A percentile compares a stretch with the other conserved stretches of the same genome.
Evolutionary conservation across 2,888 invertebrate species (phyloP).

Genomic region (Cephus spinipes): DNA sequence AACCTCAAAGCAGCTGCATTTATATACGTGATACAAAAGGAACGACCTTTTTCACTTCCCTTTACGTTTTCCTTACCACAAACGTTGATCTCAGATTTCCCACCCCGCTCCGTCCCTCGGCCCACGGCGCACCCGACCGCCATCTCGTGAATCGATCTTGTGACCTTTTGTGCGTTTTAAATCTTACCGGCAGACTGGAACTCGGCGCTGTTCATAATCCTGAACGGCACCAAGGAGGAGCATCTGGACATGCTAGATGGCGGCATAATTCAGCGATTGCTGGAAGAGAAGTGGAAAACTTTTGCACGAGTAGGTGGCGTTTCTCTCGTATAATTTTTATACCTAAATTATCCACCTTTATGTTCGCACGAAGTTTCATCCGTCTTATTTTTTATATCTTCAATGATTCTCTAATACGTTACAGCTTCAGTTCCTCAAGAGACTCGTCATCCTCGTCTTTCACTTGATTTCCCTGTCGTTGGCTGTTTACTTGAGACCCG

Average conservation of each 20-base stretch:
- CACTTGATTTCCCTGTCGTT: constrained; percentile 90
- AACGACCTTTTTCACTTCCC: neutral
- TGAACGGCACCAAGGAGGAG: constrained; percentile 97
- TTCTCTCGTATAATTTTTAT: neutral
- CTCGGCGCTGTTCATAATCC: constrained; percentile 96
- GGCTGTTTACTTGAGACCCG: constrained; percentile 92
- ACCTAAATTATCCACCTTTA: neutral
- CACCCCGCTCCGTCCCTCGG: neutral
- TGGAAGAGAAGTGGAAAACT: constrained; percentile 99
- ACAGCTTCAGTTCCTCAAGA: constrained; percentile 92
- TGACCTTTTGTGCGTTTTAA: constrained; percentile 2
- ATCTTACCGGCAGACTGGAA: constrained; percentile 86
- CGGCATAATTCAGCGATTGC: constrained; percentile 94
- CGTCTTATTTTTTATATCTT: neutral
- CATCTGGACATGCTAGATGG: constrained; percentile 99
- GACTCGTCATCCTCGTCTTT: constrained; percentile 86
- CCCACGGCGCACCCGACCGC: constrained; percentile 4
- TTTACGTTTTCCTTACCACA: neutral
- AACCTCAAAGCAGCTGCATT: neutral
- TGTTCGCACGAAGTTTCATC: neutral
- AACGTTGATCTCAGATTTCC: neutral
- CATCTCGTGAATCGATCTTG: neutral
- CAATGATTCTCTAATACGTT: neutral
- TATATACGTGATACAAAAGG: neutral
- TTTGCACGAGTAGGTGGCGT: constrained; percentile 84